Percentiles rank a stretch among this genome's conserved stretches.
phyloP scores from a whole-genome alignment of 2,888 invertebrate genomes.

The Nephrotoma guestfalica region DNA sequence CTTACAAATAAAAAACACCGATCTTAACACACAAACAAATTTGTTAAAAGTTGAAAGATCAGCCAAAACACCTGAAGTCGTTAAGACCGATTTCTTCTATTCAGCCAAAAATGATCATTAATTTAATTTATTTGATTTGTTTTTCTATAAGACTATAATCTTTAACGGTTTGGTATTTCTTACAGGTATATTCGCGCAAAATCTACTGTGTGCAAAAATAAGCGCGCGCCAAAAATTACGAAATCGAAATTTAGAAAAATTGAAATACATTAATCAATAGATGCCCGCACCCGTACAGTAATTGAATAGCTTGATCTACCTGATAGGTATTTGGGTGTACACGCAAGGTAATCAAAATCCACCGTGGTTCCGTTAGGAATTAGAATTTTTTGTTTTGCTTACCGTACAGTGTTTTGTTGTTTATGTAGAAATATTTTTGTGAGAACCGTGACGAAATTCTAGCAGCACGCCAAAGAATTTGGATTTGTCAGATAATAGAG shows the following conservation, averaged over 20 bases:
- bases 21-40: background rate
- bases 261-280: background rate
- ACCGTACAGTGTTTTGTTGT: too few species aligned
- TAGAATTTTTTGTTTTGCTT: too few species aligned
- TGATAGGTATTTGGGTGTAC: background rate
- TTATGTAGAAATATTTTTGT: too few species aligned
- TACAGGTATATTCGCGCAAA: background rate
- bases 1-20: background rate
- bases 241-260: background rate
- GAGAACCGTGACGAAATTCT: too few species aligned
- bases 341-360: background rate
- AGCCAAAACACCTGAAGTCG: background rate
- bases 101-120: background rate
- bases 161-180: background rate
- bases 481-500: too few species aligned
- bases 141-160: background rate
- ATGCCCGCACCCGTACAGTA: background rate
- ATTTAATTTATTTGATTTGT: background rate
- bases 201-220: too few species aligned
- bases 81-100: background rate
- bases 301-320: background rate
- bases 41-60: background rate
- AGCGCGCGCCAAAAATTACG: background rate
- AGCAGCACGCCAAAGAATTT: too few species aligned
- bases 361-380: too few species aligned